Conservation (phyloP, 2,113 vertebrate genomes). For the Alouatta palliata region DNA sequence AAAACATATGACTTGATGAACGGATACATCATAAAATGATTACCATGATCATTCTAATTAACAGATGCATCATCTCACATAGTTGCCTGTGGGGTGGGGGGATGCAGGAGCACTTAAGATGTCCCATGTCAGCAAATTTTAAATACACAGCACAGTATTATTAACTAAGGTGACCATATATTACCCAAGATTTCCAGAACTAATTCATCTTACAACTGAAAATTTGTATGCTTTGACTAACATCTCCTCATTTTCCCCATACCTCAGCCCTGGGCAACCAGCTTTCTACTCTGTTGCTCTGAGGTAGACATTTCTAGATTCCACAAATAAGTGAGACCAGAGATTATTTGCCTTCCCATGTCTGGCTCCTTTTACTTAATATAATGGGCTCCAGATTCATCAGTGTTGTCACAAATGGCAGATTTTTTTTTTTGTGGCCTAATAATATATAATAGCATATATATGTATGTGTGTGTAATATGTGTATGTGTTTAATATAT, state of each 20-base stretch:
- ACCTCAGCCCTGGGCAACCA: background rate
- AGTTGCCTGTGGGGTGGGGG: background rate
- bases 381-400: background rate
- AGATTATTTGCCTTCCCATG: background rate
- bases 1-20: background rate
- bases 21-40: background rate
- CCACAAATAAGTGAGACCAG: background rate
- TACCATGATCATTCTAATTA: background rate
- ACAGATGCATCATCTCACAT: background rate
- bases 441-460: no score
- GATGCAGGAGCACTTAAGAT: background rate
- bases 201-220: background rate
- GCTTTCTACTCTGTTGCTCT: background rate
- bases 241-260: background rate
- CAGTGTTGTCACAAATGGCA: background rate
- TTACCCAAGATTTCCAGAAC: background rate
- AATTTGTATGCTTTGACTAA: background rate
- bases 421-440: background rate
- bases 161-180: background rate
- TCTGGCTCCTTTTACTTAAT: background rate
- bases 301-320: background rate
- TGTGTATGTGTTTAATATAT: no score
- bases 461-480: no score
- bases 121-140: background rate
- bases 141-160: no score